These are phyloP conservation scores for Melanotaenia pygmaea DNA, from an alignment of 2,797 vertebrate genomes.

Conservation along the genomic window DNA sequence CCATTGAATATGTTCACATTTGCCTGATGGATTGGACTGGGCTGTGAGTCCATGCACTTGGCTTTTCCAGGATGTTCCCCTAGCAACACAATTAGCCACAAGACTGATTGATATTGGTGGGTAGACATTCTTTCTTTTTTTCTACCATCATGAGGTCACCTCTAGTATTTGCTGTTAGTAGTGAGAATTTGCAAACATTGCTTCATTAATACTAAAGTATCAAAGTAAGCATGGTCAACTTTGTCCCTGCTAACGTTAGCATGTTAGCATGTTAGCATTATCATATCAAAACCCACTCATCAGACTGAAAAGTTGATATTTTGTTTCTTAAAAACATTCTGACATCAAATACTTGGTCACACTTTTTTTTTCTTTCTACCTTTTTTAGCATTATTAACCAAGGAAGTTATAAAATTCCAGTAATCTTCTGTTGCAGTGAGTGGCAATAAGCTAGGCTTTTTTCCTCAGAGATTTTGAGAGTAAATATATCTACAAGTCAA, in stretches of 20 bases:
- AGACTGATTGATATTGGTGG: neutral
- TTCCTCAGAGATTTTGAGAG: neutral
- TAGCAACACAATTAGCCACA: neutral
- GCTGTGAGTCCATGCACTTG: neutral
- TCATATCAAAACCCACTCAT: neutral
- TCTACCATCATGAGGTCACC: neutral
- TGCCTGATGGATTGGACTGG: neutral
- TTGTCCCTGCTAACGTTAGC: neutral
- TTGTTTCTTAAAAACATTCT: neutral
- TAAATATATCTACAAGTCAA: neutral
- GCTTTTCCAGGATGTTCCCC: neutral
- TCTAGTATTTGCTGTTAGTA: neutral
- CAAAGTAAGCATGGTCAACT: neutral
- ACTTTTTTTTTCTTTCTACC: neutral
- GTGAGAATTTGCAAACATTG: neutral
- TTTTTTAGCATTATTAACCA: neutral
- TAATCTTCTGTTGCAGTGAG: neutral
- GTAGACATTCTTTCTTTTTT: neutral
- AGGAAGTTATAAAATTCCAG: neutral
- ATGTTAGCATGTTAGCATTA: conserved; percentile 1
- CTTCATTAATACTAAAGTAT: neutral
- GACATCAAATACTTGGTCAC: neutral
- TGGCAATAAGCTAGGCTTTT: neutral
- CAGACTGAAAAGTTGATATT: neutral
- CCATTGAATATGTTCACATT: neutral